Evolutionary conservation across 2,113 vertebrate species (phyloP), one percentile per base, ranked within the genome.

Genomic region (Pycnonotus jocosus): DNA sequence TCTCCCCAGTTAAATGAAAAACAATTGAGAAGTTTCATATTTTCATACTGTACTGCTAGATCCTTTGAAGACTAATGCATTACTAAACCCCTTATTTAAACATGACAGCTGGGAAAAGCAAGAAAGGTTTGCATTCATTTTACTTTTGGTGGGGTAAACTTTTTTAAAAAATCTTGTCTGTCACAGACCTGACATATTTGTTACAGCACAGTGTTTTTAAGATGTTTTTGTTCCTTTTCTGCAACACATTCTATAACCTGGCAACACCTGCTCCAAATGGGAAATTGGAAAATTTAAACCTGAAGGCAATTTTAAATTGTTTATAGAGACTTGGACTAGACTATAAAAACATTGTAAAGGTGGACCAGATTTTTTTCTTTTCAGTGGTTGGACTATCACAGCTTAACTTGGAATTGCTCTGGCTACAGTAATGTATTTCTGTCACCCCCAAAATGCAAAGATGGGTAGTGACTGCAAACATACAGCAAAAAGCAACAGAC

Each of bases 261-360:
- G 91, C 94, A 95, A 91, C 91, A 94, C 81, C 93, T 95, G 86
- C 80, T 90, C 86, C 78, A 91, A 94, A 79, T 91, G 81, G 86
- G 79, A 94, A 97, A 86, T 45, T 58, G 83, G 85, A 90, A 96
- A 94, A 77, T 70, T 53, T 72, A 88, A 94, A 95, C 62, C 81
- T 90, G 86, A 88, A 92, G 85, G 90, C 83, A 91, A 61, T 93
- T 94, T 93, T 50, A 92, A 91, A 78, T 92, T 50, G 81, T 95
- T 97, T 96, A 96, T 79, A 92, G 88, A 96, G 96, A 97, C 72
- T 86, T 96, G 82, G 92, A 90, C 76, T 88, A 94, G 90, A 94
- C 85, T 95, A 85, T 81, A 94, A 97, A 92, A 97, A 94, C 72
- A 95, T 40, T 60, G 69, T 79, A 93, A 93, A 93, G 31, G 37